Conservation (phyloP, 2,888 invertebrate genomes). For the Caenorhabditis auriculariae region DNA sequence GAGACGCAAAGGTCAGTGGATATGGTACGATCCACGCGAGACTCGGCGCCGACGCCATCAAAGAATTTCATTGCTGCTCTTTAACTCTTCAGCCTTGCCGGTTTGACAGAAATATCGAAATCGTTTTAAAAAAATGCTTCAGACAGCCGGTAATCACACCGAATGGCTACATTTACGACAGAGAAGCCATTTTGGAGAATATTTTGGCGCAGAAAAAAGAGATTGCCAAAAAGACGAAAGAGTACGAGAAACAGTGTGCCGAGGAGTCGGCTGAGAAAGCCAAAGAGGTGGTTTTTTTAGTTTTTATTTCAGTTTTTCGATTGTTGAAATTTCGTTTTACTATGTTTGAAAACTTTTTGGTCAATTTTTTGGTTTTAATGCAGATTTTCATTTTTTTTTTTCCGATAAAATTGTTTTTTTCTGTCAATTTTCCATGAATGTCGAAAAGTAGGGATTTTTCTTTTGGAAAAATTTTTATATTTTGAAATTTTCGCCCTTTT, state of each 20-base stretch:
- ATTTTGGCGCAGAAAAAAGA: slow-evolving; percentile 91
- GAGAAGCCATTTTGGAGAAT: slow-evolving; percentile 92
- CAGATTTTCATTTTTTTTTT: no score
- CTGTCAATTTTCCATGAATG: no score
- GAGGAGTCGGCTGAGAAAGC: slow-evolving; percentile 40
- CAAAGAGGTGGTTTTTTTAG: slow-evolving; percentile 13
- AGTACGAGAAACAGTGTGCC: slow-evolving; percentile 73
- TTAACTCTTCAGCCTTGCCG: slow-evolving; percentile 92
- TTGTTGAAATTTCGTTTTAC: no score
- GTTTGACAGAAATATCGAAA: slow-evolving; percentile 55
- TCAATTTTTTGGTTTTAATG: no score
- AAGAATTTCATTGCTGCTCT: slow-evolving; percentile 96
- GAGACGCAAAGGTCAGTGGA: slow-evolving; percentile 85
- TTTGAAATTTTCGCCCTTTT: no score
- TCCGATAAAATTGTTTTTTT: no score
- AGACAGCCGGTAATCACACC: slow-evolving; percentile 60
- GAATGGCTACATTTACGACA: slow-evolving; percentile 92
- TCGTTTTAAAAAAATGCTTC: slow-evolving; percentile 14
- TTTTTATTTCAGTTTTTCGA: no score
- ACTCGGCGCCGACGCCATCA: slow-evolving; percentile 89
- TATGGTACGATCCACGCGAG: slow-evolving; percentile 75
- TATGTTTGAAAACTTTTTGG: no score
- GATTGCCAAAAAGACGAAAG: slow-evolving; percentile 83
- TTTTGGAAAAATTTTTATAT: no score
- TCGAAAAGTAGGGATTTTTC: no score